These are phyloP conservation scores for Brassicogethes aeneus DNA, from an alignment of 2,888 invertebrate genomes.

Conservation along the genomic window DNA sequence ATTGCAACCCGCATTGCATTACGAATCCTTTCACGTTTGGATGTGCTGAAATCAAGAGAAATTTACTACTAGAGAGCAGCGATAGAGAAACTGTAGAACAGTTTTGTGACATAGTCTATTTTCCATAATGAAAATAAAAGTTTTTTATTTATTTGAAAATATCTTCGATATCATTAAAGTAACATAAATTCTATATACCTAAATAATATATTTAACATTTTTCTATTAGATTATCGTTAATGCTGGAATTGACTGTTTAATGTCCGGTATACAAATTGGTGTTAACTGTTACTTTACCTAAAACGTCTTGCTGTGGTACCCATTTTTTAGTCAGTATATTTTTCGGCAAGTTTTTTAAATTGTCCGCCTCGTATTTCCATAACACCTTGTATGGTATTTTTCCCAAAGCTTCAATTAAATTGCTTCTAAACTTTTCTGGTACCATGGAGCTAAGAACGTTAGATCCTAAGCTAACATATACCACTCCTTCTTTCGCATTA, in stretches of 20 bases:
- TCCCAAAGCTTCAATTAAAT: conserved; percentile 12
- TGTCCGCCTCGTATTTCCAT: conserved; percentile 35
- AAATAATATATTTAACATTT: too few relatives aligned
- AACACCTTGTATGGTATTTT: conserved; percentile 27
- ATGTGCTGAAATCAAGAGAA: conserved; percentile 6
- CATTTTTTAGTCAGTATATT: conserved; percentile 28
- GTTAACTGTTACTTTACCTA: too few relatives aligned
- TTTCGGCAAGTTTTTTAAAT: conserved; percentile 25
- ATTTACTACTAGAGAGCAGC: not conserved
- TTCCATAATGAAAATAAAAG: too few relatives aligned
- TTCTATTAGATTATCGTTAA: too few relatives aligned
- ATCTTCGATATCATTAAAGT: too few relatives aligned
- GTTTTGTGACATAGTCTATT: not conserved
- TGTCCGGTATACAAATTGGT: too few relatives aligned
- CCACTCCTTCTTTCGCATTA: conserved; percentile 11
- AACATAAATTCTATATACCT: too few relatives aligned
- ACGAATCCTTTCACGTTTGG: conserved; percentile 10
- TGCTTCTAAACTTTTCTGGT: conserved; percentile 8
- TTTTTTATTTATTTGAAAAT: too few relatives aligned
- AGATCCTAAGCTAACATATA: conserved; percentile 16
- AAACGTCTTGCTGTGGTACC: conserved; percentile 21
- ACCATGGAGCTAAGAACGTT: conserved; percentile 14
- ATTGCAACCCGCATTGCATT: conserved; percentile 11
- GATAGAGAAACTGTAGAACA: not conserved
- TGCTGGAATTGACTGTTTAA: too few relatives aligned